Conservation (phyloP, 2,888 invertebrate genomes). For the Julus scanicus region DNA sequence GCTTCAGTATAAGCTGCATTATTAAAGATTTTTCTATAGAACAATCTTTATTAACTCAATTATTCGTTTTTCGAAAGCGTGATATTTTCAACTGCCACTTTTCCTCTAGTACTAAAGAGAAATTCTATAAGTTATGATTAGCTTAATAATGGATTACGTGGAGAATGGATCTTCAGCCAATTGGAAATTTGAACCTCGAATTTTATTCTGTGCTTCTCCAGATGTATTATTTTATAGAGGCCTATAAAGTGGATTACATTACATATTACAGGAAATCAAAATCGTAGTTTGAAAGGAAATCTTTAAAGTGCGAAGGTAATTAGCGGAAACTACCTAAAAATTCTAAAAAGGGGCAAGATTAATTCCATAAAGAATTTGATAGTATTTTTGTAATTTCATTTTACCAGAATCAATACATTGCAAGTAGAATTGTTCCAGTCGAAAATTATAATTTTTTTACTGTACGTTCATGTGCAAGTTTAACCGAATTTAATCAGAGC, state of each 20-base stretch:
- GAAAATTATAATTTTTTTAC: neutral
- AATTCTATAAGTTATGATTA: neutral
- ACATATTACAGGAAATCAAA: neutral
- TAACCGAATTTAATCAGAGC: neutral
- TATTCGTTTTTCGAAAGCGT: neutral
- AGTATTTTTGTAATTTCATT: too few relatives aligned
- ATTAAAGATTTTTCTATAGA: neutral
- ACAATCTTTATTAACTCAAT: conserved; percentile 41
- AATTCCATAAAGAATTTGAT: neutral
- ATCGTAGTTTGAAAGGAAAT: neutral
- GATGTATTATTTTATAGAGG: neutral
- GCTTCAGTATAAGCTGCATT: neutral
- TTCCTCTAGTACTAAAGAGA: neutral
- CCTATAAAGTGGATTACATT: neutral
- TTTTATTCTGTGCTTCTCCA: neutral
- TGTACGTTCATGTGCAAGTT: neutral
- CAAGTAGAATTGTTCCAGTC: too few relatives aligned
- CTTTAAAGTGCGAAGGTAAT: neutral
- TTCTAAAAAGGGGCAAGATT: neutral
- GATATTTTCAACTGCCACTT: neutral
- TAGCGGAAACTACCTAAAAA: neutral
- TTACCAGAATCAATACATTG: too few relatives aligned
- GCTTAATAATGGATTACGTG: neutral
- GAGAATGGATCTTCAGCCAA: neutral
- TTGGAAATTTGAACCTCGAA: neutral